A percentile compares a stretch with the other conserved stretches of the same genome.
phyloP scores from a whole-genome alignment of 2,888 invertebrate genomes.

The Drosophila atripex region DNA sequence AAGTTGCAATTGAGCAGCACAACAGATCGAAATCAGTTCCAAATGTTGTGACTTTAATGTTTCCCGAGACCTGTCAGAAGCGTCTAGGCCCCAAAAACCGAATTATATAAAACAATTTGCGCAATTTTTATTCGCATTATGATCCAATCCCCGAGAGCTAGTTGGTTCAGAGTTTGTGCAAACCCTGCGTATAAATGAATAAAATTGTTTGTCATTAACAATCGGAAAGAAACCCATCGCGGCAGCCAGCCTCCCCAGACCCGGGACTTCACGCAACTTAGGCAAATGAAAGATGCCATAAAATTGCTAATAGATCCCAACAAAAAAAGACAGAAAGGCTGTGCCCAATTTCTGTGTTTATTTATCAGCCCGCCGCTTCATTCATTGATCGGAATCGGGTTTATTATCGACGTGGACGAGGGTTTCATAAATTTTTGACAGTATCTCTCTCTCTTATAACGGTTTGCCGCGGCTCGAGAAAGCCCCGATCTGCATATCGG shows the following conservation, averaged over 20 bases:
- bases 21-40: conserved; percentile 36
- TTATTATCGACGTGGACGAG: conserved; percentile 58
- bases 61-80: conserved; percentile 26
- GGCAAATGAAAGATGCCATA: conserved; percentile 65
- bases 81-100: conserved; percentile 19
- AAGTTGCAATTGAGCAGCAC: conserved; percentile 41
- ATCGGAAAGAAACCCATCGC: conserved; percentile 1
- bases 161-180: conserved; percentile 21
- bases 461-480: conserved; percentile 48
- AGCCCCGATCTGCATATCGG: conserved; percentile 46
- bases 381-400: conserved; percentile 53
- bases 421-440: conserved; percentile 62
- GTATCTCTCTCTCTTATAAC: conserved; percentile 47
- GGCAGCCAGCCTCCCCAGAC: too few species aligned
- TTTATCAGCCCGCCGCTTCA: conserved; percentile 50
- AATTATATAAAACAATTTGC: conserved; percentile 66
- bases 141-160: conserved; percentile 7
- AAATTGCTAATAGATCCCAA: conserved; percentile 67
- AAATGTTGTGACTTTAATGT: conserved; percentile 30
- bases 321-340: conserved; percentile 30
- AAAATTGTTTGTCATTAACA: conserved; percentile 52
- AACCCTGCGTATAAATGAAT: conserved; percentile 49
- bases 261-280: conserved; percentile 58
- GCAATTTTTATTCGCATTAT: conserved; percentile 49
- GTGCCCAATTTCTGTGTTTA: conserved; percentile 51